Evolutionary conservation across 2,113 vertebrate genomes (phyloP), one percentile per base, ranked within the genome.

Genomic region (Myotis yumanensis): DNA sequence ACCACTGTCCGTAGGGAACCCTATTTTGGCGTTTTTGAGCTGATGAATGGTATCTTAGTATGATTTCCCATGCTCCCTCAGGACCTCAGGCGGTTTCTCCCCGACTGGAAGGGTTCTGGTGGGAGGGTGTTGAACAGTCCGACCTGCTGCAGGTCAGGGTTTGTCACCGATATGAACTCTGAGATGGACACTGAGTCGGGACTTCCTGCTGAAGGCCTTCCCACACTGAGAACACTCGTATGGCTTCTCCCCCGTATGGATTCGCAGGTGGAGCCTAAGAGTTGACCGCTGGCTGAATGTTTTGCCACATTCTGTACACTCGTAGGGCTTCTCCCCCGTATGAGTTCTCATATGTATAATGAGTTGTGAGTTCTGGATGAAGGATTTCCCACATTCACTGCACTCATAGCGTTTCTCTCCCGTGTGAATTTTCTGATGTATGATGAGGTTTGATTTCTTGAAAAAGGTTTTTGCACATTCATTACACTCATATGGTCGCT

Each of bases 371-470:
- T 96, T 97, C 85, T 97, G 95, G 91, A 97, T 97, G 4, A 98
- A 98, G 15, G 96, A 97, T 10, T 97, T 98, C 4, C 97, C 98
- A 35, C 98, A 98, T 30, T 98, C 95, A 0, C 89, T 95, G 81
- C 98, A 98, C 80, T 97, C 97, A 0, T 97, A 98, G 22, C 97
- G 97, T 30, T 97, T 97, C 80, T 98, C 97, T 46, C 98, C 98
- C 0, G 97, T 97, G 87, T 98, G 98, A 8, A 97, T 97, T 54
- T 97, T 97, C 93, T 97, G 96, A 76, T 98, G 98, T 40, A 96
- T 97, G 2, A 96, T 97, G n/a, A 98, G 97, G 37, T 97, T 97
- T 12, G 97, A 97, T 35, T 97, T 97, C 69, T 97, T 97, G 52
- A 97, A 97, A 95, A 98, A 98, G 77, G 96, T 97, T 89, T 98